phyloP scores from a whole-genome alignment of 2,113 vertebrate species.

The Alethe castanea region DNA sequence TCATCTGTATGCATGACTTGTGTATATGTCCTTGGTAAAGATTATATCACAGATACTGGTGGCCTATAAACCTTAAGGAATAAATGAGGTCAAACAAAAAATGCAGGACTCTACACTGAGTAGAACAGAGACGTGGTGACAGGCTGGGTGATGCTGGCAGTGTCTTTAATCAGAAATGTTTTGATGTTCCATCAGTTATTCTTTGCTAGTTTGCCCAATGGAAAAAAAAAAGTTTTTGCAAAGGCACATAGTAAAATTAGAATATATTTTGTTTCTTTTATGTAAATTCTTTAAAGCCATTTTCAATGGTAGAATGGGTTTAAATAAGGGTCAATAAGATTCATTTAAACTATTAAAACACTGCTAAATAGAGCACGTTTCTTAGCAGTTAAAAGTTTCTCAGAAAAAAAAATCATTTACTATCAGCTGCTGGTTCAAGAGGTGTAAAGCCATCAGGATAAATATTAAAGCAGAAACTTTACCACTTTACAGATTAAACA shows the following conservation, averaged over 20 bases:
- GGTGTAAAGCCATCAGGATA: not conserved
- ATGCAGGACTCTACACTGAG: not conserved
- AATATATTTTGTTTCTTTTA: not conserved
- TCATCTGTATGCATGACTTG: not conserved
- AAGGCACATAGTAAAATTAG: not conserved
- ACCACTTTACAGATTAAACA: not conserved
- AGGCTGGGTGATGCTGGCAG: not conserved
- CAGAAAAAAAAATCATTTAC: not conserved
- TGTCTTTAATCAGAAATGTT: not conserved
- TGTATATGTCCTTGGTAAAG: not conserved
- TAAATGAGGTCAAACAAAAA: not conserved
- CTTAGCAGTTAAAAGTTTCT: not conserved
- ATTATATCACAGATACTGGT: not conserved
- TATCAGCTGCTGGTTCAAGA: not conserved
- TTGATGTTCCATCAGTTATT: not conserved
- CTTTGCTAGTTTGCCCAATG: not conserved
- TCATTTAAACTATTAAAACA: not conserved
- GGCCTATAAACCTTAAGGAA: not conserved
- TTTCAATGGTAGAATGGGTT: not conserved
- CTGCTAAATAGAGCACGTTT: not conserved
- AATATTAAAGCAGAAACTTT: not conserved
- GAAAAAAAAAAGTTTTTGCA: not conserved
- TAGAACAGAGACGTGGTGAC: not conserved
- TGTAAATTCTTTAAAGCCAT: not conserved
- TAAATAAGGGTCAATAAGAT: not conserved